These are phyloP conservation scores for Pogonophryne albipinna DNA, from an alignment of 2,797 vertebrate genomes.

Conservation along the genomic window DNA sequence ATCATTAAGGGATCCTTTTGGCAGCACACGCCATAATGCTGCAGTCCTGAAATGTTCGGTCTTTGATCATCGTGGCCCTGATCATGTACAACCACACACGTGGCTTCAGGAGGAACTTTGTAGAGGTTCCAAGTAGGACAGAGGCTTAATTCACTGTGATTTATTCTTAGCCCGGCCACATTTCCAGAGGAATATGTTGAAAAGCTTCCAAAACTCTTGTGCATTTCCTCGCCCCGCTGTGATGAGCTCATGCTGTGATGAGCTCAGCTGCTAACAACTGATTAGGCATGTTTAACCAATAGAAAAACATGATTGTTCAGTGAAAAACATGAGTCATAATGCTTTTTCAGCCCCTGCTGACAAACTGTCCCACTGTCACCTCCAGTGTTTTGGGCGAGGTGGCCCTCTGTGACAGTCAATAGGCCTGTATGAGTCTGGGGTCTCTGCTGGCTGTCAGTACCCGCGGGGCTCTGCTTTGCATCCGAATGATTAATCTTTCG, in stretches of 20 bases:
- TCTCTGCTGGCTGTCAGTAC: conserved; percentile 40
- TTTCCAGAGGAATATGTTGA: conserved; percentile 35
- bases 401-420: conserved; percentile 40
- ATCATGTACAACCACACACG: conserved; percentile 37
- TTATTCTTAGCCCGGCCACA: conserved; percentile 15
- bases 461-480: conserved; percentile 50
- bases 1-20: conserved; percentile 41
- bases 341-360: conserved; percentile 33
- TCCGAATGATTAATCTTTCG: conserved; percentile 76
- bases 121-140: conserved; percentile 53
- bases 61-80: conserved; percentile 62
- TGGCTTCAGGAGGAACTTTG: conserved; percentile 37
- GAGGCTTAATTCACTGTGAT: conserved; percentile 39
- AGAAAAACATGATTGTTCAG: conserved; percentile 17
- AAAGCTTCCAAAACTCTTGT: not conserved
- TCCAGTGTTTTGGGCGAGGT: not conserved
- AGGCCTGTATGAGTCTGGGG: conserved; percentile 53
- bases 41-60: conserved; percentile 30
- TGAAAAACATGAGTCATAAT: conserved; percentile 16
- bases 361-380: conserved; percentile 41
- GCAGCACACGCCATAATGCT: conserved; percentile 49
- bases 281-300: conserved; percentile 47
- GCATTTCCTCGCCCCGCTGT: conserved; percentile 22
- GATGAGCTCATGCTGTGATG: conserved; percentile 38
- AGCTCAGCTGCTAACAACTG: conserved; percentile 56